Conservation (phyloP, 1,140 invertebrate species). For the Drosophila chauvacae region DNA sequence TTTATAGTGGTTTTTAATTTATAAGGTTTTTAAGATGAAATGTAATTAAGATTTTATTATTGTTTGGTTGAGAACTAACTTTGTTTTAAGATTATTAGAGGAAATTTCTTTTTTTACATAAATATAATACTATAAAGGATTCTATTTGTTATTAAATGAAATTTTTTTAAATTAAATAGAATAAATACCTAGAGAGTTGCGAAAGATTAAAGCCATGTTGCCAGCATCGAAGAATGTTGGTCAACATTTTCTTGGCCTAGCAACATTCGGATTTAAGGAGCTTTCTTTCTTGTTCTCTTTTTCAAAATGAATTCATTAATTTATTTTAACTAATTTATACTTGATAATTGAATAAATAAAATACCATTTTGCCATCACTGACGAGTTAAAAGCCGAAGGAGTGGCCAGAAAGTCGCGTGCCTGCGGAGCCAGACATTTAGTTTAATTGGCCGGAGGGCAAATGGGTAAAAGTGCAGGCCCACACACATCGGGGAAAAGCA, state of each 20-base stretch:
- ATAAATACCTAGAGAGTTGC: neutral
- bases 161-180: neutral
- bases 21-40: neutral
- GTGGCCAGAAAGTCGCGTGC: conserved; percentile 61
- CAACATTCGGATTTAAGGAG: neutral
- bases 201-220: neutral
- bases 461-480: conserved; percentile 16
- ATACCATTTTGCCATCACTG: neutral
- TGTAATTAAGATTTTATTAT: neutral
- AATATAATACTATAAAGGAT: no score
- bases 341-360: neutral
- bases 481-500: conserved; percentile 6
- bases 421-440: conserved; percentile 52
- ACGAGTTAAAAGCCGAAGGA: conserved; percentile 13
- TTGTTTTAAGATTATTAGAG: neutral
- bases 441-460: conserved; percentile 64
- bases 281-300: neutral
- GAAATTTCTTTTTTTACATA: neutral
- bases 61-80: neutral
- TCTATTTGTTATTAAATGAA: no score
- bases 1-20: neutral
- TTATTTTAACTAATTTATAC: neutral
- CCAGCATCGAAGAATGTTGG: neutral
- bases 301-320: neutral
- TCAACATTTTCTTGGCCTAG: neutral